A percentile compares a stretch with the other conserved stretches of the same genome.
Evolutionary conservation across 2,113 vertebrate species (phyloP).

Genomic region (Pollimyrus isidori): DNA sequence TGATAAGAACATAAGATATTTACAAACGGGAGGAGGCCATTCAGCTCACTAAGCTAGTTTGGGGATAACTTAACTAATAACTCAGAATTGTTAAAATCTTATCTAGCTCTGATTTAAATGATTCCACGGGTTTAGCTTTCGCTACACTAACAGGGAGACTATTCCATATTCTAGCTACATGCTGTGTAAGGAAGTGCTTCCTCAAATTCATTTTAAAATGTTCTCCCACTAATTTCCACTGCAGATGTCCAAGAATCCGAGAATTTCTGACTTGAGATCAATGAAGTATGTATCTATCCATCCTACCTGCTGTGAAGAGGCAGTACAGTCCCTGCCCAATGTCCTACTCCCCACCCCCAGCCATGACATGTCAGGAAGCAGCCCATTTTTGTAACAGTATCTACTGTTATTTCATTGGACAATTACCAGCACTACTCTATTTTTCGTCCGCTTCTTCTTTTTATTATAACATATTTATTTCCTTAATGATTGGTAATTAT

Average conservation of each 20-base stretch:
- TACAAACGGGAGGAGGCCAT: too few species aligned
- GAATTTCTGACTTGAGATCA: background rate
- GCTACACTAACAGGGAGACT: too few species aligned
- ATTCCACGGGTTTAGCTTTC: too few species aligned
- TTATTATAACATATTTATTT: background rate
- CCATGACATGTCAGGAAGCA: background rate
- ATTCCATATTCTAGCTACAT: too few species aligned
- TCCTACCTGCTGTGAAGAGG: background rate
- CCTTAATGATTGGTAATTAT: background rate
- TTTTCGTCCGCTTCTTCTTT: background rate
- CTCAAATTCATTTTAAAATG: too few species aligned
- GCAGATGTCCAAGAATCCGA: background rate
- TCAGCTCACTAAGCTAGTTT: too few species aligned
- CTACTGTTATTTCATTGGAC: background rate
- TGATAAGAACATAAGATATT: background rate
- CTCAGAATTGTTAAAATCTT: too few species aligned
- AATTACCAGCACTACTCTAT: background rate
- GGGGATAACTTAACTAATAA: too few species aligned
- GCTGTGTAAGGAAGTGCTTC: too few species aligned
- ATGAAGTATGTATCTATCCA: background rate
- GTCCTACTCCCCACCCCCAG: background rate
- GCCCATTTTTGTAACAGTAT: background rate
- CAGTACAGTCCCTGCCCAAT: background rate
- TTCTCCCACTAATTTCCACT: too few species aligned
- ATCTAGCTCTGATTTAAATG: too few species aligned